Conservation (phyloP, 2,888 invertebrate species). For the Mythimna albipuncta region DNA sequence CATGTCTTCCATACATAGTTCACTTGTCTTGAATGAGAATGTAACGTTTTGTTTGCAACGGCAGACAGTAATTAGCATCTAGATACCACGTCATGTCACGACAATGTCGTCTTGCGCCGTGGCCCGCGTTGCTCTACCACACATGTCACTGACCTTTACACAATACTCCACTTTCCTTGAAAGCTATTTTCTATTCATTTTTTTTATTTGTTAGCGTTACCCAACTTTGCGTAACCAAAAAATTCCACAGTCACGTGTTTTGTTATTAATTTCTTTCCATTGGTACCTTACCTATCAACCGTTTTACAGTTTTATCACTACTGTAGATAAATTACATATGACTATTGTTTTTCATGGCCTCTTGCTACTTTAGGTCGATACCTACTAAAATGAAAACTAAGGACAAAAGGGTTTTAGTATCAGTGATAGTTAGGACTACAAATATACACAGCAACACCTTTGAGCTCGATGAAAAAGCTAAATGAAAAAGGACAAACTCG, state of each 20-base stretch:
- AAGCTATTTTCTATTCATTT: slow-evolving; percentile 37
- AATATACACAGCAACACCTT: not conserved
- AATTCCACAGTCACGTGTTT: slow-evolving; percentile 23
- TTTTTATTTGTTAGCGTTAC: slow-evolving; percentile 46
- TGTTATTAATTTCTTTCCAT: slow-evolving; percentile 30
- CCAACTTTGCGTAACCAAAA: slow-evolving; percentile 29
- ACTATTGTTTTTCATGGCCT: slow-evolving; percentile 23
- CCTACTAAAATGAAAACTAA: not conserved
- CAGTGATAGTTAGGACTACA: not conserved
- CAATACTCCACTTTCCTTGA: slow-evolving; percentile 45
- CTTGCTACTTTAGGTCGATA: slow-evolving; percentile 11
- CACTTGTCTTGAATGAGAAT: slow-evolving; percentile 59
- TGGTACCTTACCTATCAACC: slow-evolving; percentile 19
- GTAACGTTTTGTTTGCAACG: slow-evolving; percentile 75
- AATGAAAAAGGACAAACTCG: slow-evolving; percentile 18
- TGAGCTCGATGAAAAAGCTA: not conserved
- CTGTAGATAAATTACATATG: slow-evolving; percentile 39
- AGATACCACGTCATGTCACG: slow-evolving; percentile 84
- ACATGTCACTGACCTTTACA: slow-evolving; percentile 81
- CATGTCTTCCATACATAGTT: slow-evolving; percentile 36
- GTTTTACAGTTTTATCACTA: slow-evolving; percentile 41
- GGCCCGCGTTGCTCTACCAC: slow-evolving; percentile 71
- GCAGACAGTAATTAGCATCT: slow-evolving; percentile 86
- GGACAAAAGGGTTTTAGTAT: not conserved
- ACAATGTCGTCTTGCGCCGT: slow-evolving; percentile 72